A percentile compares a stretch with the other conserved stretches of the same genome.
These are phyloP conservation scores for Myathropa florea DNA, from an alignment of 2,888 invertebrate species.

Conservation along the genomic window DNA sequence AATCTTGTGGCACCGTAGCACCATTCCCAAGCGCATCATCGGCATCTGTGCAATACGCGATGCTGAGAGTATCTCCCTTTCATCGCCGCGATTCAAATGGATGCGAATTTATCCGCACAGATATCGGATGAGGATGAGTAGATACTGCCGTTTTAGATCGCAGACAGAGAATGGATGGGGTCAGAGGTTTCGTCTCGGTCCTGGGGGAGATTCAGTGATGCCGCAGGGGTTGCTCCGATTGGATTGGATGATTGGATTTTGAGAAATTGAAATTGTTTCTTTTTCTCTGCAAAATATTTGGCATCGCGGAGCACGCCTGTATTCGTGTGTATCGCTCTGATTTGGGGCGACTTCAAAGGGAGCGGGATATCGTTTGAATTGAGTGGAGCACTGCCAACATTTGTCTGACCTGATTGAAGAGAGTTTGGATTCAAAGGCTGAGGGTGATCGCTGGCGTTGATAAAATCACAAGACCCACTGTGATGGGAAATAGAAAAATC, in stretches of 20 bases:
- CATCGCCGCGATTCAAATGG: conserved; percentile 18
- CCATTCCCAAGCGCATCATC: background rate
- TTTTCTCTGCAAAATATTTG: too few species aligned
- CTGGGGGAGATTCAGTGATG: background rate
- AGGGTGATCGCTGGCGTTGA: too few species aligned
- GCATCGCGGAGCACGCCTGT: background rate
- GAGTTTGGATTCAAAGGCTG: too few species aligned
- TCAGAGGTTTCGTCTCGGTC: too few species aligned
- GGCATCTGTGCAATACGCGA: conserved; percentile 4
- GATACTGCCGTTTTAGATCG: background rate
- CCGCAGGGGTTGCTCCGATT: background rate
- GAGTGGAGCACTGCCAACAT: too few species aligned
- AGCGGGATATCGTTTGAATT: background rate
- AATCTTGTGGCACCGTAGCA: background rate
- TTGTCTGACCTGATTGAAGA: too few species aligned
- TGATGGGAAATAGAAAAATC: too few species aligned
- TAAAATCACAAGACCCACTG: too few species aligned
- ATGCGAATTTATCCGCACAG: conserved; percentile 6
- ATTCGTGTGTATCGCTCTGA: too few species aligned
- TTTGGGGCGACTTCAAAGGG: background rate
- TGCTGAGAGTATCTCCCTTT: conserved; percentile 1
- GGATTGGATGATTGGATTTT: conserved; percentile 27
- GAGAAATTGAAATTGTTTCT: too few species aligned
- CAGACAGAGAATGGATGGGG: background rate
- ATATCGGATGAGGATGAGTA: background rate